A percentile compares a stretch with the other conserved stretches of the same genome.
These are phyloP conservation scores for Aporophyla nigra DNA, from an alignment of 2,888 invertebrate species.

Conservation along the genomic window DNA sequence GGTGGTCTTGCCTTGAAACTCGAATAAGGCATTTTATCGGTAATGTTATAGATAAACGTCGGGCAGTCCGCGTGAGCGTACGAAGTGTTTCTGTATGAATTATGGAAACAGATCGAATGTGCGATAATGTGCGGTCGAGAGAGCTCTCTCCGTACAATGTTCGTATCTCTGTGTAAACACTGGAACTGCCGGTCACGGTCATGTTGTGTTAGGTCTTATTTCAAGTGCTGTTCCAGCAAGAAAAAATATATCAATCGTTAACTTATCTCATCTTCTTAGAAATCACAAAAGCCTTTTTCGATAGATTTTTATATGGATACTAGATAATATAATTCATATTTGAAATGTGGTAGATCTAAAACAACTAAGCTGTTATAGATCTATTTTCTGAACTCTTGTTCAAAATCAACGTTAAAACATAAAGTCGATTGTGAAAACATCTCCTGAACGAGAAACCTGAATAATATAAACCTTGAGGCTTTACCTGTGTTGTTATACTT, in stretches of 20 bases:
- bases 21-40: conserved; percentile 42
- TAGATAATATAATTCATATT: neutral
- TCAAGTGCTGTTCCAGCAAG: conserved; percentile 4
- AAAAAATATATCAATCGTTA: conserved; percentile 16
- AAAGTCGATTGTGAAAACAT: neutral
- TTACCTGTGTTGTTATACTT: conserved; percentile 1
- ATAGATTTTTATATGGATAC: neutral
- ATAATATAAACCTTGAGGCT: neutral
- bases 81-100: conserved; percentile 57
- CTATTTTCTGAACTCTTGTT: neutral
- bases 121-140: conserved; percentile 20
- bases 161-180: conserved; percentile 19
- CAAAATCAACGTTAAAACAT: neutral
- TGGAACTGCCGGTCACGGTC: neutral
- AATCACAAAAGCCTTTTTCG: conserved; percentile 16
- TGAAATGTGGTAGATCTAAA: neutral
- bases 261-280: conserved; percentile 24
- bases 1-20: conserved; percentile 5
- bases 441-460: neutral
- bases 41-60: conserved; percentile 42
- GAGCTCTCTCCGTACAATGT: neutral
- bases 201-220: conserved; percentile 43
- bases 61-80: conserved; percentile 17
- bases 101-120: conserved; percentile 50
- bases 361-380: neutral